Base-by-base conservation (phyloP, 2,888 invertebrate genomes). In the Theristus sp. region DNA sequence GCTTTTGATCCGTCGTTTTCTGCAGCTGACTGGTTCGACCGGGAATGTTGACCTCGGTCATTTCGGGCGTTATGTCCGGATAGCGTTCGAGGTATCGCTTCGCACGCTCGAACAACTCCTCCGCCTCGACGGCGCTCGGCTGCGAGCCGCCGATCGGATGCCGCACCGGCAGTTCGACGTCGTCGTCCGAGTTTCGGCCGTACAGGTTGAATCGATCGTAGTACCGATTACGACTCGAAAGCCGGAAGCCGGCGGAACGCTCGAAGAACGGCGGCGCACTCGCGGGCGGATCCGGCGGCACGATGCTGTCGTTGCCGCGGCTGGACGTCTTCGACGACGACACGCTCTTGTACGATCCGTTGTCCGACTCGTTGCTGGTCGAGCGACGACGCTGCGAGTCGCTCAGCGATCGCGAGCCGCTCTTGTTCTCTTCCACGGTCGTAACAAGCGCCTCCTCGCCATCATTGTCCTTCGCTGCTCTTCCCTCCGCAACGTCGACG, bases 81-180 rank as follows among this genome's bases (percentile, higher is more conserved):
- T 63, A 63, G 46, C 57, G 46, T 6, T 58, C 53, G 24, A 63
- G 62, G 47, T 63, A 63, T 46, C 57, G 46, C 56, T 61, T 62
- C 20, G 63, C 63, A 29, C 49, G 54, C 20, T 62, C 28, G 53
- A 63, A 63, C 24, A 63, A 55, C 13, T 27, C 31, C 2, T 56
- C 56, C 10, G 63, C 63, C 6, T 61, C 55, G 3, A 49, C 22
- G 2, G 55, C 31, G n/a, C 24, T 38, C 24, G 63, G 63, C 57
- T 62, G 63, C 28, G 31, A 27, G 2, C 62, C 62, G 22, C 61
- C 61, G 29, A 61, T 20, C 28, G 20, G 54, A 22, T 31, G 22
- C 22, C 52, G 29, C 25, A 20, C 22, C 17, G 49, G 13, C 24
- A n/a, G 24, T 17, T n/a, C n/a, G 49, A 17, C 49, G 20, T 10